These are phyloP conservation scores for Tipula helvola DNA, from an alignment of 2,888 invertebrate genomes.

Conservation along the genomic window DNA sequence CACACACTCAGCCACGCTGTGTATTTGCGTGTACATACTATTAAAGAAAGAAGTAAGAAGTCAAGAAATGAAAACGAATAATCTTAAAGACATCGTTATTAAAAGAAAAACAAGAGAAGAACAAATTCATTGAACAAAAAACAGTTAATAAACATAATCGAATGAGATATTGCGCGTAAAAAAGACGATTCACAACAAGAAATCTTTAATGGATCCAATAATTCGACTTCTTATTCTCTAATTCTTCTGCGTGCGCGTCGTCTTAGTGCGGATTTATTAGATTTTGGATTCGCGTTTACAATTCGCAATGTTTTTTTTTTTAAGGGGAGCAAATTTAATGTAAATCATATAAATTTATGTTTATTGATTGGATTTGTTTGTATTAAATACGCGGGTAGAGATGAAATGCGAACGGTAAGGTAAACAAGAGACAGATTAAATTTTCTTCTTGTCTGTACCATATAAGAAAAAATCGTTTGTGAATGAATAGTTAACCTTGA, in stretches of 20 bases:
- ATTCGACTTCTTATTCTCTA: not conserved
- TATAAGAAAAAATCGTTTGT: not conserved
- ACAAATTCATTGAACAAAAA: not conserved
- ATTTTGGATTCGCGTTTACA: not conserved
- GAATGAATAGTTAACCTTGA: not conserved
- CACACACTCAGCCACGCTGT: not conserved
- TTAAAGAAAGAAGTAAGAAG: not conserved
- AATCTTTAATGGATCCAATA: not conserved
- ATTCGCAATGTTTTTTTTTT: not conserved
- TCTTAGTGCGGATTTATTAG: not conserved
- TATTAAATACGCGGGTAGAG: not conserved
- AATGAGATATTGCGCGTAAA: not conserved
- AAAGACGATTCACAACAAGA: not conserved
- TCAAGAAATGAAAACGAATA: not conserved
- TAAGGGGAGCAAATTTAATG: not conserved
- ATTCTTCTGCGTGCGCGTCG: not conserved
- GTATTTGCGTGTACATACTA: not conserved
- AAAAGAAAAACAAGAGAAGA: not conserved
- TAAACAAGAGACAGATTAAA: not conserved
- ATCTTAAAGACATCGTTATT: not conserved
- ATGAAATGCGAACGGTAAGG: not conserved
- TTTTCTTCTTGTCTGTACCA: not conserved
- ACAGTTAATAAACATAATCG: not conserved
- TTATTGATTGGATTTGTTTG: not conserved
- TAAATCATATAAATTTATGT: not conserved